Evolutionary conservation across 2,113 vertebrate species (phyloP).

Genomic region (Poeciliopsis turrubarensis): DNA sequence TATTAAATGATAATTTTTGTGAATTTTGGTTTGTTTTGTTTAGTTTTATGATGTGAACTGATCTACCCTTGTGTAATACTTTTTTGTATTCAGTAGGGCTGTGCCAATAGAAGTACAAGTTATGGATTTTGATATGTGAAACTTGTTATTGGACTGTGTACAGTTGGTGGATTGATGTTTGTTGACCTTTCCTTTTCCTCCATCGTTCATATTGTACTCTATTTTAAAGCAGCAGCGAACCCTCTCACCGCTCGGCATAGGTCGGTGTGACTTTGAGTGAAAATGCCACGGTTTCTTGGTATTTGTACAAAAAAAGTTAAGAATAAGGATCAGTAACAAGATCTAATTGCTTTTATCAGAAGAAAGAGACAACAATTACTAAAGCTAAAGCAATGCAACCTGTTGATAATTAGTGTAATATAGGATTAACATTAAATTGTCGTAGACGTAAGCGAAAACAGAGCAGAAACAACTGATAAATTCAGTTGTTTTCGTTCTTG

Average conservation of each 20-base stretch:
- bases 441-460: background rate
- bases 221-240: conserved; percentile 50
- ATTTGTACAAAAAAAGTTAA: background rate
- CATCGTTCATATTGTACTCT: conserved; percentile 45
- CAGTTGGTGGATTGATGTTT: conserved; percentile 64
- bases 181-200: conserved; percentile 22
- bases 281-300: background rate
- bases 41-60: conserved; percentile 85
- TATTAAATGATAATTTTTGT: conserved; percentile 69
- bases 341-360: background rate
- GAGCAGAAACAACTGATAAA: background rate
- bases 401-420: background rate
- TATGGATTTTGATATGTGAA: conserved; percentile 75
- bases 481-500: background rate
- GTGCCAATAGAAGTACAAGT: conserved; percentile 83
- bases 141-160: conserved; percentile 69
- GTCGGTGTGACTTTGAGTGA: background rate
- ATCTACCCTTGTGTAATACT: conserved; percentile 80
- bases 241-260: conserved; percentile 9
- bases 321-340: background rate
- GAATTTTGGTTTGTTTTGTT: conserved; percentile 69
- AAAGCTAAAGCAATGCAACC: background rate
- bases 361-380: background rate
- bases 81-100: conserved; percentile 87
- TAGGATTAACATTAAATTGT: background rate